These are phyloP conservation scores for Diorhabda sublineata DNA, from an alignment of 1,140 invertebrate species.

Conservation along the genomic window DNA sequence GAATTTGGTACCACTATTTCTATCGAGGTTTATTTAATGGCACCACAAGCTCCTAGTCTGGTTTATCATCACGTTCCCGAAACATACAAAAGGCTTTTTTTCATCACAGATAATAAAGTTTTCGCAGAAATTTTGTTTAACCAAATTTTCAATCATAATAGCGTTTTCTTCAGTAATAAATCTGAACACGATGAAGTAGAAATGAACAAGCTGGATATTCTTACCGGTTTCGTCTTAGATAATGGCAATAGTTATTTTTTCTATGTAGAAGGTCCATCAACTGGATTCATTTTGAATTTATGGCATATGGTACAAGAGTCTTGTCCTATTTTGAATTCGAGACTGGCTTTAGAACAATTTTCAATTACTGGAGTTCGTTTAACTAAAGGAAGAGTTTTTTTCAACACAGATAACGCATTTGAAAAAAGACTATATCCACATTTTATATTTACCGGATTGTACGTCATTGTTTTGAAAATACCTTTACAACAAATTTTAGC, in stretches of 20 bases:
- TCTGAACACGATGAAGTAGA: not conserved
- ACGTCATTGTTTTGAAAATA: slow-evolving; percentile 22
- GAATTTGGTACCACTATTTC: slow-evolving; percentile 19
- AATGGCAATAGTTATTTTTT: slow-evolving; percentile 25
- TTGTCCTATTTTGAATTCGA: not conserved
- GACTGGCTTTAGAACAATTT: not conserved
- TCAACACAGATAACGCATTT: slow-evolving; percentile 27
- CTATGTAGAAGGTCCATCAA: slow-evolving; percentile 25
- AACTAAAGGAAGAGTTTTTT: slow-evolving; percentile 21
- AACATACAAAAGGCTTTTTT: slow-evolving; percentile 25
- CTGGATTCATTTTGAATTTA: slow-evolving; percentile 25
- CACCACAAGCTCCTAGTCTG: slow-evolving; percentile 25
- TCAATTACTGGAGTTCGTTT: not conserved
- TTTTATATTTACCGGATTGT: slow-evolving; percentile 16
- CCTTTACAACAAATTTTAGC: slow-evolving; percentile 31
- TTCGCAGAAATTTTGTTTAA: slow-evolving; percentile 8
- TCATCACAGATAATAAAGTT: slow-evolving; percentile 13
- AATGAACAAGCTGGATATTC: slow-evolving; percentile 12
- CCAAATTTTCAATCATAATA: slow-evolving; percentile 17
- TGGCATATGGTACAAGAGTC: slow-evolving; percentile 19
- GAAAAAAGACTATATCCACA: slow-evolving; percentile 23
- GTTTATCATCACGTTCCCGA: slow-evolving; percentile 24
- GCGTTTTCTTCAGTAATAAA: not conserved
- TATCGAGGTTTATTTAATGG: slow-evolving; percentile 26
- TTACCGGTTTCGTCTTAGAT: slow-evolving; percentile 29